Evolutionary conservation across 2,888 invertebrate species (phyloP), one percentile per base, ranked within the genome.

Genomic region (Nomada fabriciana): DNA sequence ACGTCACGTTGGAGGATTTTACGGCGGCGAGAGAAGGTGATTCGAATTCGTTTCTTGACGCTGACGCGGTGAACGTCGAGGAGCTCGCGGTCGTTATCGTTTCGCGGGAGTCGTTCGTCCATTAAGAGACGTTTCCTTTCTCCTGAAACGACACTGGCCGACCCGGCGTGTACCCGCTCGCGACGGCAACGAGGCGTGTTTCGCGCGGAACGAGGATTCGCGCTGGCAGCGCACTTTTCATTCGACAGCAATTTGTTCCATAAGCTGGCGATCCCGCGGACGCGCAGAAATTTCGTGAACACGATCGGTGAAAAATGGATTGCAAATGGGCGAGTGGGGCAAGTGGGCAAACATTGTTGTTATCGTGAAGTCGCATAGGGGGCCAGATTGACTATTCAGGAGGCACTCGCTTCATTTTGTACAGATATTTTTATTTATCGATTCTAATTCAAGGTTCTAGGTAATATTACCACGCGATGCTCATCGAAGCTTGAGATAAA

Each of bases 111-210:
- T 80, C 79, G 65, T 78, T 70, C 52, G 57, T 29, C 78, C 79
- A 72, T 80, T 80, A 80, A 63, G 67, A 57, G 67, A 80, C 61
- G 43, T 79, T 68, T 67, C 55, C 80, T 63, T 72, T 69, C 72
- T 50, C 70, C 61, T 36, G 53, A 11, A 53, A 50, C 69, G 78
- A 42, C 63, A 47, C 25, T 50, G 20, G 42, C n/a, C 50, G 18
- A 36, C 7, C 64, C 50, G n/a, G 10, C 36, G 52, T 61, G 10
- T 55, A 7, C 50, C 15, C 25, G 9, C 18, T 60, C 55, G 23
- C 65, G 25, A 77, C 18, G 70, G 23, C 9, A 23, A 5, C 50
- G 18, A 25, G 43, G 52, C 59, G 36, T 47, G 42, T 29, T 61
- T 79, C 20, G 1, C 42, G 47, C 47, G 67, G 53, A 65, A 42